These are phyloP conservation scores for Euzophera pinguis DNA, from an alignment of 2,888 invertebrate species.

Conservation along the genomic window DNA sequence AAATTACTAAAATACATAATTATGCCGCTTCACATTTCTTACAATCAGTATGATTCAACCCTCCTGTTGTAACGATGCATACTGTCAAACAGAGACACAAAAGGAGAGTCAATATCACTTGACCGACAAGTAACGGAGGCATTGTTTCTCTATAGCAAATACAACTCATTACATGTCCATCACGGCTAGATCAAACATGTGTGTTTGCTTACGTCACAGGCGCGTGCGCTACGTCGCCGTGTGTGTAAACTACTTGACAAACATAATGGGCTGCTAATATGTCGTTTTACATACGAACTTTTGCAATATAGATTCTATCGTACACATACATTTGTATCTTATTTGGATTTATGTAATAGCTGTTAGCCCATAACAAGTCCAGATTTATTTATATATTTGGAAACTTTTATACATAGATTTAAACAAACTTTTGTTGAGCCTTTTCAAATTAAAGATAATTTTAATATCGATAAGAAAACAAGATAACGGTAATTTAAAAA, in stretches of 20 bases:
- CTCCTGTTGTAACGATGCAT: not conserved
- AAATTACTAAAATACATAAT: no score
- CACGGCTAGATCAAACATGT: conserved; percentile 27
- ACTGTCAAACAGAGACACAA: conserved; percentile 2
- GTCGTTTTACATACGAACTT: not conserved
- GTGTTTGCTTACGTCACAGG: conserved; percentile 27
- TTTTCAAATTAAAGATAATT: no score
- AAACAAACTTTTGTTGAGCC: no score
- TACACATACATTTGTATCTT: no score
- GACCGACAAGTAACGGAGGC: conserved; percentile 18
- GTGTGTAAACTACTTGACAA: conserved; percentile 6
- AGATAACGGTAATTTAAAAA: no score
- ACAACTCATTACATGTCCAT: conserved; percentile 31
- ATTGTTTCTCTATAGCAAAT: conserved; percentile 20
- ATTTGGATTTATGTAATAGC: no score
- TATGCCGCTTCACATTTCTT: no score
- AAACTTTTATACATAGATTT: no score
- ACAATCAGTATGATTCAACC: not conserved
- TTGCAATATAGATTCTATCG: not conserved
- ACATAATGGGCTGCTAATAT: not conserved
- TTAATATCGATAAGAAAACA: no score
- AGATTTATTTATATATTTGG: no score
- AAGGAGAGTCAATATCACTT: conserved; percentile 22
- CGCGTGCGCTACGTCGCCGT: conserved; percentile 8
- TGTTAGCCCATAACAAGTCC: no score